Base-by-base conservation (phyloP, 1,140 invertebrate genomes). In the Amphibalanus amphitrite region DNA sequence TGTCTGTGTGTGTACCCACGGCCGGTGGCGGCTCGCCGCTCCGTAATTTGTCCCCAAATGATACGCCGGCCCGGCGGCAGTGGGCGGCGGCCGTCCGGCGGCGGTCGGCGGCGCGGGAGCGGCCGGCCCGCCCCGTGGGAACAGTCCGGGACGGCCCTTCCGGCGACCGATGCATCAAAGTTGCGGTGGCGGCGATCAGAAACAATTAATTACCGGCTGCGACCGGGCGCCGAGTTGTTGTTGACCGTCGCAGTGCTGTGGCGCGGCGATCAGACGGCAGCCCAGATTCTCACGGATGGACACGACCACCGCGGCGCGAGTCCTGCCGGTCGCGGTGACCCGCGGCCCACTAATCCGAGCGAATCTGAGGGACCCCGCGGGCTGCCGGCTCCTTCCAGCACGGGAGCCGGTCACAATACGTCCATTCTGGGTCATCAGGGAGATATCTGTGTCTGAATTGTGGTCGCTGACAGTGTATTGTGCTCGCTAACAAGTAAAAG, bases 21-120 rank as follows among this genome's bases (percentile, higher is more conserved):
- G 88, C 73, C 78, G 77, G 20, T 23, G 47, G 13, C 47, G 47
- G 47, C 20, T 23, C 10, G 13, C 47, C 47, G 47, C 13, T 23
- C 47, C 47, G 47, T 59, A 59, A 59, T 59, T 59, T 59, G 47
- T 59, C 47, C 20, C 47, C 47, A 59, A 59, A 59, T 59, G 47
- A 23, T 59, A 59, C 47, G 47, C 1, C 77, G 75, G 47, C 85
- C 81, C 71, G 85, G 85, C 15, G 82, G 82, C 72, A 84, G 75
- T 83, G 86, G 0, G 81, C 88, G 28, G 86, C 86, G 73, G 84
- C 84, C 38, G 87, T 88, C 76, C 0, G 87, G 86, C 33, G 88
- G 87, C 74, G 80, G 77, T n/a, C 1, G n/a, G n/a, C n/a, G n/a
- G n/a, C n/a, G n/a, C n/a, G n/a, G n/a, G n/a, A 81, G 81, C 65